Evolutionary conservation across 2,888 invertebrate species (phyloP), one percentile per base, ranked within the genome.

Genomic region (Cerastis rubricosa): DNA sequence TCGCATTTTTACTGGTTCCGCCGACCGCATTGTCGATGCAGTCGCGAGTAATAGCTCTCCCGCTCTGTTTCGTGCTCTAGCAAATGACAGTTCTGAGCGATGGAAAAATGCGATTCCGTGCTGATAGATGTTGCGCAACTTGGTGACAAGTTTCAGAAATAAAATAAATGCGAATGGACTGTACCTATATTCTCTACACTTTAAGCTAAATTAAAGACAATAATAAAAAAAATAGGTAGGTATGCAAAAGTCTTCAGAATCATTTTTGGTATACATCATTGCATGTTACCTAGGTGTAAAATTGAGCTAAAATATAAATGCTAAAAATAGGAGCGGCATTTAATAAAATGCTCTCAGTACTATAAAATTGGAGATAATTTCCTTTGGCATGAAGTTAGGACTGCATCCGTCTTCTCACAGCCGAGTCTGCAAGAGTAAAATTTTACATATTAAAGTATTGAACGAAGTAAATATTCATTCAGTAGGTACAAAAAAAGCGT

Each of bases 371-470:
- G 70, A 83, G 75, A 74, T 80, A 79, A 83, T 85, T 85, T 86
- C 85, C 90, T 91, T 91, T 90, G 91, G 90, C 80, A 86, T 89
- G 22, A 59, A 67, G 78, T 78, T 74, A 59, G 69, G 22, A 45
- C 59, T 47, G 61, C 68, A 61, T 64, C n/a, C 40, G 40, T 80
- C 74, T 76, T 80, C 70, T 80, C 69, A 87, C 29, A 88, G 88
- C 4, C 79, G 88, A 9, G 88, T 88, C 88, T 88, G 88, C 11
- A 88, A 88, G 71, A 43, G 59, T 61, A 72, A 81, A 45, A 25
- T 80, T 47, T 9, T 14, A 29, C 5, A 14, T 51, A 73, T 72
- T 71, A 65, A 66, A 66, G 1, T 35, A 43, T 57, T 29, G 49
- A 9, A 14, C 4, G 43, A 35, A 47, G 0, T 12, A 45, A 43